These are phyloP conservation scores for Leptopilina syphax DNA, from an alignment of 2,888 invertebrate genomes.

Conservation along the genomic window DNA sequence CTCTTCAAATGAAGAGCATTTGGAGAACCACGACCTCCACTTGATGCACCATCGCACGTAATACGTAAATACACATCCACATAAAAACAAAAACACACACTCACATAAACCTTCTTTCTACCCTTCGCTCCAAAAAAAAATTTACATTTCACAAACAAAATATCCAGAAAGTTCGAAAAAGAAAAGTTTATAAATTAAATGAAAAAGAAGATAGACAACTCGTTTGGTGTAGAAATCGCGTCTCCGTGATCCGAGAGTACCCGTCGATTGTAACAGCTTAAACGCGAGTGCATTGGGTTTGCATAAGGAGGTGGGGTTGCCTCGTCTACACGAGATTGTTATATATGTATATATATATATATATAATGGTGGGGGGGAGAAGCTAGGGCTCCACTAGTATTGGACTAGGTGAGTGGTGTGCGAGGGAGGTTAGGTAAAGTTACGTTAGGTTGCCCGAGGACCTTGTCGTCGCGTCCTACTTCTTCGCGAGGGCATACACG, in stretches of 20 bases:
- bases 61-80: no score
- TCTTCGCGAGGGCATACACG: conserved; percentile 49
- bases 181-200: no score
- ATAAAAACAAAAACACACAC: no score
- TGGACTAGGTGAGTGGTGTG: conserved; percentile 60
- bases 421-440: conserved; percentile 45
- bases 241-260: conserved; percentile 13
- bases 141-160: not conserved
- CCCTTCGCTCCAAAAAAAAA: not conserved
- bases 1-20: conserved; percentile 9
- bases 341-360: no score
- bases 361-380: conserved; percentile 25
- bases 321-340: conserved; percentile 51
- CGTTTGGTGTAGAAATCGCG: conserved; percentile 2
- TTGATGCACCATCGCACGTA: not conserved
- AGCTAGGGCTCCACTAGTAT: conserved; percentile 55
- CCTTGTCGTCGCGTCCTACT: conserved; percentile 63
- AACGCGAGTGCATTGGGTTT: conserved; percentile 37
- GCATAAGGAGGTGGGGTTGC: conserved; percentile 57
- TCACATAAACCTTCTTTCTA: no score
- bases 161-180: no score
- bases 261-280: conserved; percentile 33
- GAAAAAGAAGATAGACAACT: conserved; percentile 20
- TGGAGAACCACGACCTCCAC: conserved; percentile 22
- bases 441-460: conserved; percentile 53